Percentiles rank a stretch among this genome's conserved stretches.
These are phyloP conservation scores for Phrynosoma platyrhinos DNA, from an alignment of 2,113 vertebrate species.

Conservation along the genomic window DNA sequence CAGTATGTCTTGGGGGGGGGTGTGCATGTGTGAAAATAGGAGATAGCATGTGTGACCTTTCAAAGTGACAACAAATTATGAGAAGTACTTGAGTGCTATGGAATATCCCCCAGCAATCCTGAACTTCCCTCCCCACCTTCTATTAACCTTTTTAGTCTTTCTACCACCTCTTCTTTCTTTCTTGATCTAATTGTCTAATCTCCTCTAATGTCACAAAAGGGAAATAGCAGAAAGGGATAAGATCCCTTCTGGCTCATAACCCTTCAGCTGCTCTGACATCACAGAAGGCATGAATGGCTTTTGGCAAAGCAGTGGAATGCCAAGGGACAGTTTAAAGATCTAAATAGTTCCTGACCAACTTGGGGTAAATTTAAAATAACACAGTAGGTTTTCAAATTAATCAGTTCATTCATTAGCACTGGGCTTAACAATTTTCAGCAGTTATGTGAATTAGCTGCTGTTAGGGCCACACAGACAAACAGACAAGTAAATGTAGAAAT, in stretches of 20 bases:
- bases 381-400: not conserved
- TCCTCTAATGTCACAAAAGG: not conserved
- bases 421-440: not conserved
- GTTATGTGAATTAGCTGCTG: not conserved
- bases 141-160: not conserved
- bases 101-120: not conserved
- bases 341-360: not conserved
- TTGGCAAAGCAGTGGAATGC: not conserved
- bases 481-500: too few species aligned
- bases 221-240: not conserved
- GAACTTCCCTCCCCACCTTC: not conserved
- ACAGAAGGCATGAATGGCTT: not conserved
- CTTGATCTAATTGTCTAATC: not conserved
- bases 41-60: not conserved
- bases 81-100: not conserved
- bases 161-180: not conserved
- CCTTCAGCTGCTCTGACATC: not conserved
- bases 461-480: too few species aligned
- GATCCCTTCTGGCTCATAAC: not conserved
- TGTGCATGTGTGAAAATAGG: not conserved
- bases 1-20: too few species aligned
- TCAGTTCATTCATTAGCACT: not conserved
- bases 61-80: not conserved
- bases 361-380: not conserved
- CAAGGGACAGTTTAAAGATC: not conserved